Base-by-base conservation (phyloP, 1,140 invertebrate genomes). In the Heliconius himera region DNA sequence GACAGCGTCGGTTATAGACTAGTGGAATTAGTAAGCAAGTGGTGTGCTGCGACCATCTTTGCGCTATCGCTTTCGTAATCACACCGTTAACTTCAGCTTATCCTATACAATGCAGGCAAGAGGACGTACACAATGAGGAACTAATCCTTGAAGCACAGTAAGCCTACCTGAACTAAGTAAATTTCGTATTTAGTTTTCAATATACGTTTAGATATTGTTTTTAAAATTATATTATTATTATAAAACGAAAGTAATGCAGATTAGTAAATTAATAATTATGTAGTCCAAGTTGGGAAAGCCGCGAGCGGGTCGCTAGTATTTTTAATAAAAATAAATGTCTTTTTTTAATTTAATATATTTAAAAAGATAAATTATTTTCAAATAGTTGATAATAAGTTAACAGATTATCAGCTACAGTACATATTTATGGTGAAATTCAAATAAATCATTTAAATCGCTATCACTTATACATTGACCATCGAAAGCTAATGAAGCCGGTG, bases 1-100 rank as follows among this genome's bases (percentile, higher is more conserved):
- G 83, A 56, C 83, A 81, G 79, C 71, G 87, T 73, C 83, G 83
- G 73, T 82, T 84, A 78, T 73, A 80, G 84, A 92, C 90, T 90
- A 77, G 76, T 78, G 77, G 75, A 76, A 79, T 79, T 78, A 78
- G 80, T 72, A 73, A 66, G 74, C 74, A 76, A 26, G 49, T 54
- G 74, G 80, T 79, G 76, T 79, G 84, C 74, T 80, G 81, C 80
- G 79, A 82, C 84, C 76, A 77, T 82, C 79, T 79, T 82, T 83
- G 82, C 84, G 78, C 78, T 90, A 88, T 89, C 90, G 86, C 83
- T 91, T 85, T 89, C 88, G 87, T 89, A 87, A 88, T 84, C 81
- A 84, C 82, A 87, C 87, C 85, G 90, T 91, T 87, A 88, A 85
- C 76, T 79, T 71, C 78, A 75, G 70, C 73, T 79, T 79, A 80